Percentiles rank a stretch among this genome's conserved stretches.
Conservation (phyloP, 2,113 vertebrate species). For the Oenanthe oenanthe region DNA sequence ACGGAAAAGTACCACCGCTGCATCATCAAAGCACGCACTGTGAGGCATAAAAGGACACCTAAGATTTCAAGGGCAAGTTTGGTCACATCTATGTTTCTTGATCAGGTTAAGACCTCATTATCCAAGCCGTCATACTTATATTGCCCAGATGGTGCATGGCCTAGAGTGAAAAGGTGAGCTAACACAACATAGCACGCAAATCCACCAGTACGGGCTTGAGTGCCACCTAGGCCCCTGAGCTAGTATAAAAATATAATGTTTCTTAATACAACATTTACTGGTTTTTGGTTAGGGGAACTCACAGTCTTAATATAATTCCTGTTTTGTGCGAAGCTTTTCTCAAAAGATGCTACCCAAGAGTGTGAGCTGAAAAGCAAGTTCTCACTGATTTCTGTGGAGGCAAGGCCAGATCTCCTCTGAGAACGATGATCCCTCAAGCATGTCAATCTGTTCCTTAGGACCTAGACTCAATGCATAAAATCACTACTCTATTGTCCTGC, state of each 20-base stretch:
- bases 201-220: background rate
- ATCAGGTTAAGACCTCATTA: background rate
- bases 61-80: background rate
- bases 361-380: background rate
- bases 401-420: background rate
- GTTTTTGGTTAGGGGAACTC: background rate
- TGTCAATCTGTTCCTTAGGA: background rate
- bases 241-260: background rate
- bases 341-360: background rate
- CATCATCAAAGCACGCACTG: background rate
- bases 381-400: background rate
- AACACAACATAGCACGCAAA: background rate
- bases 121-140: background rate
- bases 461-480: background rate
- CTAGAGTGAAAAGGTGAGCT: background rate
- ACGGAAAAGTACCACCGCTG: background rate
- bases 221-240: background rate
- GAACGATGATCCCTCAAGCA: background rate
- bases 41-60: background rate
- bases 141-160: background rate
- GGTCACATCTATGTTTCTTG: background rate
- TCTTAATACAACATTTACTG: background rate
- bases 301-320: background rate
- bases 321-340: background rate
- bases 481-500: background rate